Conservation (phyloP, 2,797 vertebrate species). For the Artibeus jamaicensis region DNA sequence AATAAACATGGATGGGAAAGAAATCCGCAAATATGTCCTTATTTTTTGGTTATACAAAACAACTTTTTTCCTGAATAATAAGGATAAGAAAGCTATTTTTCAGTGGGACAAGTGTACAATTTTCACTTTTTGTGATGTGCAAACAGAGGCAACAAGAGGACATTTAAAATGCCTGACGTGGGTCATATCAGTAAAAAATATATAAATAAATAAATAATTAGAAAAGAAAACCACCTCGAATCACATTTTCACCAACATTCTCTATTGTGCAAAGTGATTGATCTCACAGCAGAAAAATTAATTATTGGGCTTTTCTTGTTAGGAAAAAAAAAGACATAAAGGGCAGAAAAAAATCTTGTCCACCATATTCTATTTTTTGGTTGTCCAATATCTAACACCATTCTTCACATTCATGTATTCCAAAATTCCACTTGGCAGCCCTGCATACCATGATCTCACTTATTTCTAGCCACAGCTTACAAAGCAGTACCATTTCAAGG, state of each 20-base stretch:
- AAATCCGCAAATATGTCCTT: neutral
- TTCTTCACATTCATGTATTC: neutral
- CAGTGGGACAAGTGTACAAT: neutral
- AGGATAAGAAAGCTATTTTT: neutral
- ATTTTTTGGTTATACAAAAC: neutral
- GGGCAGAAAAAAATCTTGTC: neutral
- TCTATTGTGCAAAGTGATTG: neutral
- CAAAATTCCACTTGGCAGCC: neutral
- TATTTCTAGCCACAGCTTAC: no score
- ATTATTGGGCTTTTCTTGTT: neutral
- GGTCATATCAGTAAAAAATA: neutral
- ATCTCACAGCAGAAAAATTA: neutral
- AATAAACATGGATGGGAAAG: neutral
- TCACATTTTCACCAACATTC: neutral
- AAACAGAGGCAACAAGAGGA: neutral
- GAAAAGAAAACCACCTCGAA: neutral
- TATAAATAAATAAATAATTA: neutral
- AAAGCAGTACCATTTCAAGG: no score
- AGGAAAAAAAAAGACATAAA: neutral
- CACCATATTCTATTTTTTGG: neutral
- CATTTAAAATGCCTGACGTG: neutral
- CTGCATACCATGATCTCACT: no score
- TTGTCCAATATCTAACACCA: neutral
- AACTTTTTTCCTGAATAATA: neutral
- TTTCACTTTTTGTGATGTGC: neutral